Conservation (phyloP, 2,888 invertebrate species). For the Blastobasis adustella region DNA sequence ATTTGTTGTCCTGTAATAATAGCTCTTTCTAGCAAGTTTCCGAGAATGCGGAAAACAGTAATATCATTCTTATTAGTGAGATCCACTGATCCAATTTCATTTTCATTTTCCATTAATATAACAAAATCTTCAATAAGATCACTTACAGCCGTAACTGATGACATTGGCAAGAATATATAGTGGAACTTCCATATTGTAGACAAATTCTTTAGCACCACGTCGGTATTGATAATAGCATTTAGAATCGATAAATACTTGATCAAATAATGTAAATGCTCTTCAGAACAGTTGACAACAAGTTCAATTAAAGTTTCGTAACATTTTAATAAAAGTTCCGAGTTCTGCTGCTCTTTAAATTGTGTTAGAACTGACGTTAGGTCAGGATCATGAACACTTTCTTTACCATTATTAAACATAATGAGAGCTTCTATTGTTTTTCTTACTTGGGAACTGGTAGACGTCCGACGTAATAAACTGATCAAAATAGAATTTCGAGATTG, state of each 20-base stretch:
- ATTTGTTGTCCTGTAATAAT: slow-evolving; percentile 12
- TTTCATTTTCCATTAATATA: slow-evolving; percentile 19
- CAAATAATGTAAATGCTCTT: slow-evolving; percentile 51
- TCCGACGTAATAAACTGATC: slow-evolving; percentile 38
- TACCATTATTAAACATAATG: slow-evolving; percentile 22
- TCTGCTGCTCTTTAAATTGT: slow-evolving; percentile 45
- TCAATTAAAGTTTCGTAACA: slow-evolving; percentile 46
- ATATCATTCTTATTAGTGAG: slow-evolving; percentile 33
- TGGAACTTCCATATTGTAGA: slow-evolving; percentile 63
- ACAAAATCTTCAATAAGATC: slow-evolving; percentile 38
- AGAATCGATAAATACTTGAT: slow-evolving; percentile 40
- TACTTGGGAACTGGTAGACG: slow-evolving; percentile 45
- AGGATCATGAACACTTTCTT: slow-evolving; percentile 16
- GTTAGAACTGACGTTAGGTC: slow-evolving; percentile 27
- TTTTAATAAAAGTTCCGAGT: slow-evolving; percentile 40
- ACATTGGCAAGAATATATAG: slow-evolving; percentile 59
- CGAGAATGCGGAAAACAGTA: slow-evolving; percentile 45
- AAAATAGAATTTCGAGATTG: slow-evolving; percentile 32
- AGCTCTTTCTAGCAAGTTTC: slow-evolving; percentile 25
- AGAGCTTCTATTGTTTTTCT: slow-evolving; percentile 47
- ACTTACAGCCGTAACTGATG: slow-evolving; percentile 47
- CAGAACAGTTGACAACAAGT: slow-evolving; percentile 41
- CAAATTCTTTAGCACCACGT: slow-evolving; percentile 51
- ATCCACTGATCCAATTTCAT: slow-evolving; percentile 13
- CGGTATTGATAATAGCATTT: slow-evolving; percentile 47